Conservation (phyloP, 1,140 invertebrate genomes). For the Drosophila pseudoananassae region DNA sequence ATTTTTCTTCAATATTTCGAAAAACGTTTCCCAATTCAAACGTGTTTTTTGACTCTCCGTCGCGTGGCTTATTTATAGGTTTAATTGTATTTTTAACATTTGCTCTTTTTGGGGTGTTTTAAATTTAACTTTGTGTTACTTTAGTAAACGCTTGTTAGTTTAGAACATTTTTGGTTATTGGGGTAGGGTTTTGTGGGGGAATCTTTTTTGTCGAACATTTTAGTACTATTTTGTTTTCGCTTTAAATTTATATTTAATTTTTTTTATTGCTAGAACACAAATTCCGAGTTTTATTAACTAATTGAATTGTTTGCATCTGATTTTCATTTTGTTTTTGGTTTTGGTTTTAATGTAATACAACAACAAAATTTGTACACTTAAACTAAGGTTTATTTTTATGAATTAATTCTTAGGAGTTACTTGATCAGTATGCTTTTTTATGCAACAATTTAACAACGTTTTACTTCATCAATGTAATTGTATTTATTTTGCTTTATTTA, state of each 20-base stretch:
- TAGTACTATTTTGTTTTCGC: conserved; percentile 43
- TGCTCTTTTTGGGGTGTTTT: conserved; percentile 67
- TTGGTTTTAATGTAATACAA: conserved; percentile 70
- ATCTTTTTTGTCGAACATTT: conserved; percentile 35
- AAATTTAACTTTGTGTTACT: conserved; percentile 71
- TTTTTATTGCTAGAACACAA: conserved; percentile 78
- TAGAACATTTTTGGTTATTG: conserved; percentile 68
- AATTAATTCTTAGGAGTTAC: conserved; percentile 73
- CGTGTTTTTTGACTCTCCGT: conserved; percentile 31
- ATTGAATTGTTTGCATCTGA: conserved; percentile 43
- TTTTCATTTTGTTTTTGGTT: conserved; percentile 29
- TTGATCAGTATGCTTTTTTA: conserved; percentile 69
- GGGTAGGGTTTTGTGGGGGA: conserved; percentile 54
- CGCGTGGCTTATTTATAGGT: conserved; percentile 68
- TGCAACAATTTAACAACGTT: conserved; percentile 82
- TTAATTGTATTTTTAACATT: conserved; percentile 81
- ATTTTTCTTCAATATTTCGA: conserved; percentile 45
- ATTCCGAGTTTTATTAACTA: conserved; percentile 67
- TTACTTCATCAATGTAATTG: conserved; percentile 74
- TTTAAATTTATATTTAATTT: conserved; percentile 66
- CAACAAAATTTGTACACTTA: conserved; percentile 80
- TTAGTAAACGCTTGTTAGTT: conserved; percentile 74
- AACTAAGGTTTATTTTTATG: conserved; percentile 72
- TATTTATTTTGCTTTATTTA: conserved; percentile 44
- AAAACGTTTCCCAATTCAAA: conserved; percentile 57